Base-by-base conservation (phyloP, 2,797 vertebrate species). In the Lacerta bilineata region DNA sequence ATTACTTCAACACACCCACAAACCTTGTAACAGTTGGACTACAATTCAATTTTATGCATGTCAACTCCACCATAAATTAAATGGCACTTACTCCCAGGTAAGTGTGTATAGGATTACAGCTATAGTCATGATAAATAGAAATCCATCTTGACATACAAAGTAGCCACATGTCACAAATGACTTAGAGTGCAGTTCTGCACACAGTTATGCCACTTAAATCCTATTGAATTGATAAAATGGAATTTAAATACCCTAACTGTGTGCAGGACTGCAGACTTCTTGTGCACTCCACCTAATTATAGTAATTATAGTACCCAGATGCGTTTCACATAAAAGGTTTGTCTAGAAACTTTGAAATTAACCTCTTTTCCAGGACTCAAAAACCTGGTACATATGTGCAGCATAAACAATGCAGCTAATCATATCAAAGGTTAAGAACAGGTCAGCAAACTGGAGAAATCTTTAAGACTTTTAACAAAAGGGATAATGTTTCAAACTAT, bases 61-160 rank as follows among this genome's bases (percentile, higher is more conserved):
- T 64, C 61, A 18, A 64, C 61, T 64, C 61, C 6, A 2, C 61
- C 20, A 23, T 18, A 64, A 64, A 64, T 64, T 64, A 18, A 64
- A 64, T 64, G 69, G 95, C 87, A 41, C 36, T 39, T 7, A 36
- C 39, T 39, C 8, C 72, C 72, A 39, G 39, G 72, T 39, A 75
- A 75, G 39, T 23, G 5, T 75, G 72, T 75, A 39, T 75, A 41
- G 36, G 72, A 75, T 39, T 39, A 39, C 72, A 75, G 61, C 18
- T 64, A 8, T 64, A 18, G 61, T 17, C 46, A 25, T 84, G 25
- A 74, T 55, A 59, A 36, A 71, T 5, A 84, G 46, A 93, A 87
- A 92, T 91, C 86, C 7, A 2, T 81, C 90, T 90, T 93, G 87
- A 87, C 83, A 92, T 33, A n/a, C 90, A 23, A 79, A 90, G 39